Percentiles rank a stretch among this genome's conserved stretches.
phyloP scores from a whole-genome alignment of 53 echinoderm and acorn worm species.

The Pentamera pediparva region DNA sequence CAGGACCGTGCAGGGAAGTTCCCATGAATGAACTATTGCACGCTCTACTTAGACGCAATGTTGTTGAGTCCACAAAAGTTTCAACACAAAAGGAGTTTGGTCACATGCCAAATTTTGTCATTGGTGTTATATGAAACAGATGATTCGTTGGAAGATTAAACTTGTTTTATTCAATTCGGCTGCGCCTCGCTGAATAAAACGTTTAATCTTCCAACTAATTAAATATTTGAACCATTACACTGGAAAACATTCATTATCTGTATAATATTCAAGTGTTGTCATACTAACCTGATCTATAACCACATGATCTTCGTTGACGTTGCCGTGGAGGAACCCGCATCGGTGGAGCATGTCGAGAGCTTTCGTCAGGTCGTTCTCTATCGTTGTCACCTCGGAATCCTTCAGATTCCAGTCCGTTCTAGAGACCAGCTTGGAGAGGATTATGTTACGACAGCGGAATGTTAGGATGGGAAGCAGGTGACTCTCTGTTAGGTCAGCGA shows the following conservation, averaged over 20 bases:
- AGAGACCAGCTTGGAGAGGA: constrained; percentile 55
- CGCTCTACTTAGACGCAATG: too few species aligned
- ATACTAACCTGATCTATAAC: constrained; percentile 83
- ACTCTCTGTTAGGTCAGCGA: constrained; percentile 53
- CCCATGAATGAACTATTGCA: too few species aligned
- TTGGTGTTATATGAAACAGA: too few species aligned
- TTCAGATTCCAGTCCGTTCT: constrained; percentile 51
- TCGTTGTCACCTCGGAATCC: constrained; percentile 58
- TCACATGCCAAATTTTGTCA: background rate
- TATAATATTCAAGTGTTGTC: too few species aligned
- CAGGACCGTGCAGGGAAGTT: too few species aligned
- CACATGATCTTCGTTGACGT: constrained; percentile 69
- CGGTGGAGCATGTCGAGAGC: constrained; percentile 86
- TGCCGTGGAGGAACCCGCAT: constrained; percentile 72
- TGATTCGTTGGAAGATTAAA: too few species aligned
- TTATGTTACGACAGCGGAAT: constrained; percentile 58
- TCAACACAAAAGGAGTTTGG: too few species aligned
- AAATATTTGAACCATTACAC: too few species aligned
- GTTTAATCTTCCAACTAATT: too few species aligned
- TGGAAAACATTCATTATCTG: too few species aligned
- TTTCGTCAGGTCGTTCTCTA: constrained; percentile 68
- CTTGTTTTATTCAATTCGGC: background rate
- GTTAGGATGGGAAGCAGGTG: constrained; percentile 65
- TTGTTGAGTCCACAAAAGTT: too few species aligned
- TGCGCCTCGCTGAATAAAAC: too few species aligned